Base-by-base conservation (phyloP, 2,888 invertebrate genomes). In the Perdita meconis region DNA sequence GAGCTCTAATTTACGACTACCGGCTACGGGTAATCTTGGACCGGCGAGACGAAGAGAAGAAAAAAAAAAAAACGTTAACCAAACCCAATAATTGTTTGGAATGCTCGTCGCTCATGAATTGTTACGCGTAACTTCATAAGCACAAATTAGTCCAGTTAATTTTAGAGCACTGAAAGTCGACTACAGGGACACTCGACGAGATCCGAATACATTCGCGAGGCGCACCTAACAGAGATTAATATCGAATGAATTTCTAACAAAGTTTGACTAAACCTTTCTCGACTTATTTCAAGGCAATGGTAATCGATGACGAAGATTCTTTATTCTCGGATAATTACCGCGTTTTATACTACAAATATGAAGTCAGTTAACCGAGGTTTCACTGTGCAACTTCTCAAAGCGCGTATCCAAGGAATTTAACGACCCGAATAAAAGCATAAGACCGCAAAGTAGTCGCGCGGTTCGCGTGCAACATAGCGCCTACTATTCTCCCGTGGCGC, bases 1-100 rank as follows among this genome's bases (percentile, higher is more conserved):
- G 51, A 74, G 74, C 53, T 67, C 63, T 67, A 34, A 76, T 76
- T 74, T 74, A 76, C 66, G 74, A 63, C 67, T 26, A 40, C 51
- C 67, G 53, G 59, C 72, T 40, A 47, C 59, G 57, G 24, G 53
- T 51, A 51, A n/a, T 50, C 57, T 47, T n/a, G 38, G 56, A 57
- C 50, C 34, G 16, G 24, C 12, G 22, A 42, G 40, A 47, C 70
- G 42, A 65, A 61, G 16, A 53, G 40, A 59, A 60, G 26, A 19
- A 51, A 65, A 61, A 24, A 53, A 47, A 59, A 60, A 38, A 19
- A 44, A 38, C 16, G 19, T 34, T 13, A 8, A 16, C 8, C 6
- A 56, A 59, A 57, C 50, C 53, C 16, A 4, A 30, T 8, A 36
- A 67, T 57, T 50, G 13, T 47, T n/a, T 44, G 50, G 30, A 16